phyloP scores from a whole-genome alignment of 1,140 invertebrate species.

The Helicoverpa zea region DNA sequence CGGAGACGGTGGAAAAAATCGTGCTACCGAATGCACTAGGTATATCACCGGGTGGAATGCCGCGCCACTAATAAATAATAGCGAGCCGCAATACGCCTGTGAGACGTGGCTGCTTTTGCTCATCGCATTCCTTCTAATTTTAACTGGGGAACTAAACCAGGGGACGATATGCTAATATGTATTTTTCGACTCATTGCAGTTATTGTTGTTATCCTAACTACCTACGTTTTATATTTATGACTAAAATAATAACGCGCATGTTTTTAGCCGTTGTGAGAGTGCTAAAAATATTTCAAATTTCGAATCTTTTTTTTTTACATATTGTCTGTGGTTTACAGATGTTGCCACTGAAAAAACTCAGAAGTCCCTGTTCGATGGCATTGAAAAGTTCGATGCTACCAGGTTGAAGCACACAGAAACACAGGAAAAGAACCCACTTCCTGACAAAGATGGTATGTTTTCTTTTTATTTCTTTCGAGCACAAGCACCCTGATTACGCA shows the following conservation, averaged over 20 bases:
- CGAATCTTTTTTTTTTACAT: constrained; percentile 3
- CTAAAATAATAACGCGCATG: constrained; percentile 62
- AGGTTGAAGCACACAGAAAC: constrained; percentile 97
- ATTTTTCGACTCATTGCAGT: constrained; percentile 34
- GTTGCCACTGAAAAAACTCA: constrained; percentile 95
- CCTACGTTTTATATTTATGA: constrained; percentile 19
- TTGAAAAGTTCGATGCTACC: constrained; percentile 93
- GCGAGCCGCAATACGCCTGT: constrained; percentile 57
- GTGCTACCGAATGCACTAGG: constrained; percentile 93
- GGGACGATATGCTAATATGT: constrained; percentile 42
- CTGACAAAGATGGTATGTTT: constrained; percentile 95
- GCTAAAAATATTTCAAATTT: constrained; percentile 42
- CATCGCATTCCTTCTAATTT: constrained; percentile 50
- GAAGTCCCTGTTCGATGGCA: constrained; percentile 94
- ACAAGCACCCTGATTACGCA: constrained; percentile 25
- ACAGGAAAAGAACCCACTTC: constrained; percentile 96
- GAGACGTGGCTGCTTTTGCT: constrained; percentile 53
- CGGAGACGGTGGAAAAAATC: constrained; percentile 93
- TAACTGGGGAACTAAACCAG: constrained; percentile 47
- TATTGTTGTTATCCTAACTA: constrained; percentile 35
- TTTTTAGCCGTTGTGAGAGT: constrained; percentile 52
- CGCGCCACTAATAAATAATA: constrained; percentile 48
- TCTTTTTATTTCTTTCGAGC: neutral
- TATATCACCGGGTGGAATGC: constrained; percentile 79
- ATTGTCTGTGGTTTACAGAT: constrained; percentile 88